A percentile compares a stretch with the other conserved stretches of the same genome.
Evolutionary conservation across 1,140 invertebrate genomes (phyloP).

Genomic region (Hydropsyche tenuis): DNA sequence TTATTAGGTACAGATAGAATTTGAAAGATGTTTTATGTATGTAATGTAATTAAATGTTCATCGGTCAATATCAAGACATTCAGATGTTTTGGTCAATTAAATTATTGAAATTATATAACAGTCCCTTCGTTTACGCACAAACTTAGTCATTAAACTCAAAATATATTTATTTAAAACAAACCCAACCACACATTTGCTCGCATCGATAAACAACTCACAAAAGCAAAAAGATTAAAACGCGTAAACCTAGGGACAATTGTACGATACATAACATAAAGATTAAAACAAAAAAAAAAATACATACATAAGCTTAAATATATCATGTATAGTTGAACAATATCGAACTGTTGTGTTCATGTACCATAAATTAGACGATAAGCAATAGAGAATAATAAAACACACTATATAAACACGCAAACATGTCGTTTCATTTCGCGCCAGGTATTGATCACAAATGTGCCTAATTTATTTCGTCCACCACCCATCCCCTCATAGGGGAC

Average conservation of each 20-base stretch:
- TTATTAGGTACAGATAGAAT: neutral
- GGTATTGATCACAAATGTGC: slow-evolving; percentile 18
- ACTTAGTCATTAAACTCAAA: too few relatives aligned
- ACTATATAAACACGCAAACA: neutral
- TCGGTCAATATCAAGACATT: slow-evolving; percentile 6
- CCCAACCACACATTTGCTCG: too few relatives aligned
- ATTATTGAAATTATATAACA: neutral
- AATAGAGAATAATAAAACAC: too few relatives aligned
- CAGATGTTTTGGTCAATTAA: slow-evolving; percentile 24
- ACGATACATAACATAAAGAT: too few relatives aligned
- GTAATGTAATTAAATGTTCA: slow-evolving; percentile 16
- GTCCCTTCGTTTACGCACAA: too few relatives aligned
- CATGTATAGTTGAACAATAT: slow-evolving; percentile 47
- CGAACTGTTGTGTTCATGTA: slow-evolving; percentile 50
- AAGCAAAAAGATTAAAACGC: too few relatives aligned
- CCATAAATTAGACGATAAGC: slow-evolving; percentile 28
- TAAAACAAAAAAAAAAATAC: too few relatives aligned
- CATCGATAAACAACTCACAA: too few relatives aligned
- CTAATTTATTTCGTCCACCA: slow-evolving; percentile 10
- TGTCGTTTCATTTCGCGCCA: slow-evolving; percentile 6
- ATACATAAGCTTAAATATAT: slow-evolving; percentile 22
- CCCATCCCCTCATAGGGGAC: neutral
- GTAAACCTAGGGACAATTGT: too few relatives aligned
- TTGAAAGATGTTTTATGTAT: slow-evolving; percentile 5
- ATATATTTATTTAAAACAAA: too few relatives aligned